Conservation (phyloP, 2,113 vertebrate genomes). For the Dipodomys stephensi region DNA sequence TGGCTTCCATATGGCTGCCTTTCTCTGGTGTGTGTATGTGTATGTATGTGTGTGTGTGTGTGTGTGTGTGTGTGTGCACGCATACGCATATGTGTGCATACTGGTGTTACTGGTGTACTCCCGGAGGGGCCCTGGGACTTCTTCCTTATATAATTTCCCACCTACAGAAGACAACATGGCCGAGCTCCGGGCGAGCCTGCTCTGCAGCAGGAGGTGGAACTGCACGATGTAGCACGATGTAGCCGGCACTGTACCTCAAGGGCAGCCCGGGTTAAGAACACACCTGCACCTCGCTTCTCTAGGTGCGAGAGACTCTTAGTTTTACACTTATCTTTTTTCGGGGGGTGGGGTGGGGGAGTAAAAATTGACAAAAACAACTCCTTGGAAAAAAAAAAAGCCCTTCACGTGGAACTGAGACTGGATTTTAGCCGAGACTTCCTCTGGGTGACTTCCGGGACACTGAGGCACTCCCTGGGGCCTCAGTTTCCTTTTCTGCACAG, state of each 20-base stretch:
- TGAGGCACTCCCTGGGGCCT: rapidly evolving
- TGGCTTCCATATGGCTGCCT: background rate
- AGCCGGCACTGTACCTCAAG: background rate
- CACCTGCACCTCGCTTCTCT: background rate
- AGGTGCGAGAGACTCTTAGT: background rate
- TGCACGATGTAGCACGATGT: too few species aligned
- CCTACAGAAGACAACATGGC: background rate
- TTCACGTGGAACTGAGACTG: background rate
- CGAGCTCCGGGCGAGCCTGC: background rate
- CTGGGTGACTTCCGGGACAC: background rate
- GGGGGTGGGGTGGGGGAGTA: too few species aligned
- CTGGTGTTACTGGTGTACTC: too few species aligned
- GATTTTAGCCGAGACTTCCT: background rate
- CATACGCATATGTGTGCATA: too few species aligned
- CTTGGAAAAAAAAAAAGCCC: background rate
- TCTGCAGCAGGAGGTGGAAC: background rate
- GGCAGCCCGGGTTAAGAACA: background rate
- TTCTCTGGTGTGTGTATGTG: background rate
- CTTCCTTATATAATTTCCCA: background rate
- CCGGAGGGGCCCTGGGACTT: background rate
- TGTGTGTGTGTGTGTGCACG: too few species aligned
- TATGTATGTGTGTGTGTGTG: too few species aligned
- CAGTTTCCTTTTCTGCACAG: background rate
- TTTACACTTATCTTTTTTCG: background rate
- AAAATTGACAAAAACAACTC: background rate